Base-by-base conservation (phyloP, 2,113 vertebrate genomes). In the Litocranius walleri region DNA sequence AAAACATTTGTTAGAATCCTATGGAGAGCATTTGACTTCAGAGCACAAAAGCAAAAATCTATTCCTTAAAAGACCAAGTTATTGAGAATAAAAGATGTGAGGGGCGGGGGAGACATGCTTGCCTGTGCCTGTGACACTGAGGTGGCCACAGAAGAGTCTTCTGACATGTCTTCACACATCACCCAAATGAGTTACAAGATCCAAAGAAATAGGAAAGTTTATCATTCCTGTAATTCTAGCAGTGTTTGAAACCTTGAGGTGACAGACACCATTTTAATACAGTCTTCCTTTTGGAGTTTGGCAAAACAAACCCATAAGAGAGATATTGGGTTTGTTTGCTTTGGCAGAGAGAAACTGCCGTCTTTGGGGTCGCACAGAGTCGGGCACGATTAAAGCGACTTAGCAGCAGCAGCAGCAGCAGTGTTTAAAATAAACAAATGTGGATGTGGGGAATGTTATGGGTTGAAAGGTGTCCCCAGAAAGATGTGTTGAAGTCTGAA, bases 291-390 rank as follows among this genome's bases (percentile, higher is more conserved):
- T 92, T 59, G 87, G 90, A 29, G 78, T 97, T 3, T 95, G 81
- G 21, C 89, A 88, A 98, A 98, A 97, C 11, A 48, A 64, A 56
- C 27, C 74, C 59, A 27, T 89, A 96, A 95, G 82, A 88, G 43
- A 98, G 95, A 95, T 1, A 96, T 82, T 96, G 86, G 77, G 89
- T 97, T 98, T 98, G 62, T 96, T 98, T 98, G 95, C 59, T 96
- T 98, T 98, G 95, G 91, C 36, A 33, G 59, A 45, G 30, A 94
- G n/a, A n/a, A n/a, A 1, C 52, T 16, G 52, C 52, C 17, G 2
- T 54, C 54, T 54, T 6, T 54, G 54, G 54, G 52, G 54, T 54
- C 2, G 2, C 54, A 54, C 54, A 54, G 54, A 54, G 54, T 54
- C 54, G 2, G 54, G 7, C 54, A 54, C 54, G 2, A 54, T 17